Evolutionary conservation across 2,888 invertebrate species (phyloP).

Genomic region (Drosophila algonquin): DNA sequence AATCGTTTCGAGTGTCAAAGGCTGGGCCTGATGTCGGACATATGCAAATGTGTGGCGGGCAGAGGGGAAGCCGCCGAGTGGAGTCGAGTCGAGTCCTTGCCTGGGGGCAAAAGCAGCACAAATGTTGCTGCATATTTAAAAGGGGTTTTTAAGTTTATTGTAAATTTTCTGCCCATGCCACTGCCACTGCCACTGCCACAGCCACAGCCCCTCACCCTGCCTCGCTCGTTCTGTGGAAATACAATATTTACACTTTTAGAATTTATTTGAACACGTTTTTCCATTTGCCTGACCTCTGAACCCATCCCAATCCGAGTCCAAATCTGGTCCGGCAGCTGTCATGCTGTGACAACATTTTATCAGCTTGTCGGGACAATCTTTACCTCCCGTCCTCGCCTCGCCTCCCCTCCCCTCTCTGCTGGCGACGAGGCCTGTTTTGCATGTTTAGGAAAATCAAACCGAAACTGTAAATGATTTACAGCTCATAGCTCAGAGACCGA

Average conservation of each 20-base stretch:
- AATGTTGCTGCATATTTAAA: conserved; percentile 66
- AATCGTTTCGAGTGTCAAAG: conserved; percentile 75
- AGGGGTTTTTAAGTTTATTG: conserved; percentile 57
- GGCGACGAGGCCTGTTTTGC: conserved; percentile 47
- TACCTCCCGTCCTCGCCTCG: not conserved
- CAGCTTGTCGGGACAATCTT: conserved; percentile 55
- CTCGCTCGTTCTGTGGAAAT: conserved; percentile 35
- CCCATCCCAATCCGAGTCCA: conserved; percentile 24
- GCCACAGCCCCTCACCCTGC: not conserved
- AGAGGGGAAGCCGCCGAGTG: not conserved
- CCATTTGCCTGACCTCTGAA: conserved; percentile 29
- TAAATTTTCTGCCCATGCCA: conserved; percentile 14
- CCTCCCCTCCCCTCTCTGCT: not conserved
- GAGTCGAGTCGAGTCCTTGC: conserved; percentile 18
- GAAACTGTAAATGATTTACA: conserved; percentile 72
- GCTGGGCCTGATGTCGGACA: conserved; percentile 54
- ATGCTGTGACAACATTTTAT: conserved; percentile 67
- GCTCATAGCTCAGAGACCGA: conserved; percentile 10
- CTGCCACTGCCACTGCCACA: not conserved
- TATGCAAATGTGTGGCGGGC: conserved; percentile 62
- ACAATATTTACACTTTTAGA: conserved; percentile 71
- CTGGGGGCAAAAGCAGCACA: conserved; percentile 11
- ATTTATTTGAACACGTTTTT: conserved; percentile 71
- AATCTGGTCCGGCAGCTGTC: conserved; percentile 58
- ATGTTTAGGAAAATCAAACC: conserved; percentile 59